Evolutionary conservation across 2,113 vertebrate species (phyloP), one percentile per base, ranked within the genome.

Genomic region (Oncorhynchus kisutch): DNA sequence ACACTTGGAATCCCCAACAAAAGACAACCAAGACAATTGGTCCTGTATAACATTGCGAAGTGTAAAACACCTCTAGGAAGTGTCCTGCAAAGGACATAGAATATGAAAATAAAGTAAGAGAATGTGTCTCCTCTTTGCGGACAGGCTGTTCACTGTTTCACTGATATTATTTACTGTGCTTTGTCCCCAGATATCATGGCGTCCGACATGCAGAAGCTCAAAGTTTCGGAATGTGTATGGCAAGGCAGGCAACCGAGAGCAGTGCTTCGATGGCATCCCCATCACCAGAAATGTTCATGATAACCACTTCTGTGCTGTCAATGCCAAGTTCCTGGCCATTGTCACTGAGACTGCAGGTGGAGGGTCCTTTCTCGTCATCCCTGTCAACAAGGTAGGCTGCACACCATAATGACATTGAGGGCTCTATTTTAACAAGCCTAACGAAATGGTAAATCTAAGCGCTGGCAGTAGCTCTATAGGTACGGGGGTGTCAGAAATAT

Each of bases 191-290:
- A 96, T 96, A 95, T 94, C 95, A 88, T 96, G 95, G 95, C 89
- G 90, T 45, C 92, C 93, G 0, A 93, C 91, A 74, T 94, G 95
- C 84, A 92, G 90, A 80, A 95, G 89, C 82, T 96, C 95, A 81
- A 96, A 96, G 87, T 96, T 95, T 88, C 94, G 95, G 29, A 94
- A 96, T 0, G 95, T 96, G 60, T 96, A 92, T 0, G 95, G 95
- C 74, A 95, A 95, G 68, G 82, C 93, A 0, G 92, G 94, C 85
- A 92, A 81, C 89, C 94, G 94, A 84, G 95, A 96, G 20, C 93
- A 93, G 73, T 95, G 94, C 90, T 96, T 95, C 0, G 94, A 96
- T 80, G 90, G 93, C 0, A 91, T 96, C 73, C 93, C 94, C 84
- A 95, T 96, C 89, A 96, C 94, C 69, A 88, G 25, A 73, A 94